Percentiles rank a stretch among this genome's conserved stretches.
Conservation (phyloP, 1,140 invertebrate species). For the Drosophila bifasciata region DNA sequence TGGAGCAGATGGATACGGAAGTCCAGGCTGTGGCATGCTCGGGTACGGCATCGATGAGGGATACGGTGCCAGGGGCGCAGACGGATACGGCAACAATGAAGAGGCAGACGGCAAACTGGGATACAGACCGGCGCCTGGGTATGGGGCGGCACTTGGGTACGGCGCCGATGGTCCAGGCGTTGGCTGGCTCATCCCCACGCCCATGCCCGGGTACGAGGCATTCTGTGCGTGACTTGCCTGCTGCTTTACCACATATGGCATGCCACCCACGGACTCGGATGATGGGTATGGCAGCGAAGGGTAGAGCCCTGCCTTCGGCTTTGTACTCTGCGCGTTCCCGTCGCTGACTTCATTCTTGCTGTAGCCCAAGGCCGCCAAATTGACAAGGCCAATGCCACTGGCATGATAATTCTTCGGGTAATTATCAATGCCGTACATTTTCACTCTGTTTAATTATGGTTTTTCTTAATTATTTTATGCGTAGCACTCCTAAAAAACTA, state of each 20-base stretch:
- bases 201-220: conserved; percentile 38
- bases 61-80: conserved; percentile 38
- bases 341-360: conserved; percentile 72
- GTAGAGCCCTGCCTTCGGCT: conserved; percentile 68
- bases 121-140: conserved; percentile 43
- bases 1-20: conserved; percentile 67
- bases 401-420: conserved; percentile 83
- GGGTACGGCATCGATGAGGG: conserved; percentile 34
- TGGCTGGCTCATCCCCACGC: conserved; percentile 45
- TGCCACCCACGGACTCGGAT: conserved; percentile 59
- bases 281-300: conserved; percentile 75
- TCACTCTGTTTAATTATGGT: conserved; percentile 19
- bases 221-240: conserved; percentile 61
- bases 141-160: conserved; percentile 22
- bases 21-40: conserved; percentile 35
- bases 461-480: conserved; percentile 19
- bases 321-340: conserved; percentile 8
- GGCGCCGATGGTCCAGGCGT: conserved; percentile 47
- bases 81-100: conserved; percentile 53
- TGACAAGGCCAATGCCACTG: conserved; percentile 79
- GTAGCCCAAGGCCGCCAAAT: conserved; percentile 77
- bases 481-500: conserved; percentile 30
- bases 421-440: conserved; percentile 77
- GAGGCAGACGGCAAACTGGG: conserved; percentile 45
- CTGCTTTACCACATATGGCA: conserved; percentile 70